These are phyloP conservation scores for Amiota communis DNA, from an alignment of 2,888 invertebrate genomes.

Conservation along the genomic window DNA sequence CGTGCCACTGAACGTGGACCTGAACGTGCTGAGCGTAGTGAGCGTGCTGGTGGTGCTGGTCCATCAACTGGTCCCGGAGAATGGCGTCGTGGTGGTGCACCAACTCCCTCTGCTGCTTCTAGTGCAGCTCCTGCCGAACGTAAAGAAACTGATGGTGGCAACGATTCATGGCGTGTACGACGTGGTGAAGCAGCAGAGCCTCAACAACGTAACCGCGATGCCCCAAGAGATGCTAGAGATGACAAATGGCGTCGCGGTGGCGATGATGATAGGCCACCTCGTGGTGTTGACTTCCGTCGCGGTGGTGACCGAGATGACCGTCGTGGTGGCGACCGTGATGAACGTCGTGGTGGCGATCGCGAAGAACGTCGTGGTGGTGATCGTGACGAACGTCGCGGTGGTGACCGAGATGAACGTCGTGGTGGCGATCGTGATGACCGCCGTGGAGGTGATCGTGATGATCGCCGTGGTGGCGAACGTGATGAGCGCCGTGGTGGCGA, in stretches of 20 bases:
- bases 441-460: constrained; percentile 49
- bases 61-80: constrained; percentile 38
- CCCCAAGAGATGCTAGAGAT: constrained; percentile 12
- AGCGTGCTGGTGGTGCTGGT: constrained; percentile 51
- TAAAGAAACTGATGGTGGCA: constrained; percentile 50
- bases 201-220: constrained; percentile 44
- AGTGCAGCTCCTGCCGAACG: constrained; percentile 36
- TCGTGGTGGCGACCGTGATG: constrained; percentile 41
- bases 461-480: constrained; percentile 45
- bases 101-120: constrained; percentile 17
- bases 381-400: constrained; percentile 33
- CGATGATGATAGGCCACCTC: constrained; percentile 38
- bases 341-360: constrained; percentile 49
- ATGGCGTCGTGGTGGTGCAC: constrained; percentile 57
- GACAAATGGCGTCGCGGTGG: constrained; percentile 43
- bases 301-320: constrained; percentile 44
- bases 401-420: constrained; percentile 39
- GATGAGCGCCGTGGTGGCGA: constrained; percentile 40
- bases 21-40: constrained; percentile 53
- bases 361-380: constrained; percentile 45
- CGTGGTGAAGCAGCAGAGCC: constrained; percentile 58
- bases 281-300: constrained; percentile 36
- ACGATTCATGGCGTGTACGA: constrained; percentile 65
- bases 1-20: constrained; percentile 38
- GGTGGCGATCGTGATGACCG: constrained; percentile 54